Conservation (phyloP, 1,140 invertebrate genomes). For the Caenorhabditis brenneri region DNA sequence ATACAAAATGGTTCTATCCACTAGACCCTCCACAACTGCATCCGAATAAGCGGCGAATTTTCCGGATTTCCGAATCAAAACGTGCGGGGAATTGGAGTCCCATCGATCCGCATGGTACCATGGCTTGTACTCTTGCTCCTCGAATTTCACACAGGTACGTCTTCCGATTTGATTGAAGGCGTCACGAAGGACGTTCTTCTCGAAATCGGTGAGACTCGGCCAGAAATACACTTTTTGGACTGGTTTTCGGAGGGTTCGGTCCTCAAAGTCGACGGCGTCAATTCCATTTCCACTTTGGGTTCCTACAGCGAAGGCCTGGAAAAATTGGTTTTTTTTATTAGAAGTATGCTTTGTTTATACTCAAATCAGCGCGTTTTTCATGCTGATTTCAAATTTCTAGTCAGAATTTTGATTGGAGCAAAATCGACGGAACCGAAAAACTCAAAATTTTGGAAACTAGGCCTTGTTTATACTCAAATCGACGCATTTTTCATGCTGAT, state of each 20-base stretch:
- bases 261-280: constrained; percentile 14
- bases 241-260: constrained; percentile 50
- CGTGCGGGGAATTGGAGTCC: constrained; percentile 64
- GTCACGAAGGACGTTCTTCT: constrained; percentile 61
- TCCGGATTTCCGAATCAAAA: constrained; percentile 66
- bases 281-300: not conserved
- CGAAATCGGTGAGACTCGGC: constrained; percentile 64
- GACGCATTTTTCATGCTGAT: too few relatives aligned
- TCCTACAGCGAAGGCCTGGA: not conserved
- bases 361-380: too few relatives aligned
- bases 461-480: too few relatives aligned
- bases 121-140: constrained; percentile 65
- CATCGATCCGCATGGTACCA: constrained; percentile 68
- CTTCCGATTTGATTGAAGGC: constrained; percentile 64
- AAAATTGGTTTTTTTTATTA: too few relatives aligned
- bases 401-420: too few relatives aligned
- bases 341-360: too few relatives aligned
- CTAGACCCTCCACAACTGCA: constrained; percentile 65
- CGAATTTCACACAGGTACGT: constrained; percentile 62
- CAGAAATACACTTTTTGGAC: constrained; percentile 64
- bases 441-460: too few relatives aligned
- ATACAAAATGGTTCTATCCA: constrained; percentile 64
- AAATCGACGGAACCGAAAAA: too few relatives aligned
- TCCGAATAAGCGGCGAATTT: constrained; percentile 67
- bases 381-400: too few relatives aligned